Conservation (phyloP, 2,113 vertebrate genomes). For the Salvelinus fontinalis region DNA sequence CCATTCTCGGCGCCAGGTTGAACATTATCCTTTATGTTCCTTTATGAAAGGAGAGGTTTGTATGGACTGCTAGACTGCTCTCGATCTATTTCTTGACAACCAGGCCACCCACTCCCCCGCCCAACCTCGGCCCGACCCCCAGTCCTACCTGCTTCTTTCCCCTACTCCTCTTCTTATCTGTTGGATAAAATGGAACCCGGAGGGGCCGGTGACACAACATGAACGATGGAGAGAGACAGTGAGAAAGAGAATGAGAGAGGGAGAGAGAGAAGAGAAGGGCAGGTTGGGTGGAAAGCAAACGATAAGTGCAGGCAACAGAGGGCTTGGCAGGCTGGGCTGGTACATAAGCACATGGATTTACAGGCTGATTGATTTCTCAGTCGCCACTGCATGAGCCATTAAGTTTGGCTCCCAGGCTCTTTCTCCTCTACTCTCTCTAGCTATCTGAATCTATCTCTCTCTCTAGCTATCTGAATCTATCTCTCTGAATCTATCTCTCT, state of each 20-base stretch:
- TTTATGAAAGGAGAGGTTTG: too few relatives aligned
- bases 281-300: conserved; percentile 19
- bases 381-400: conserved; percentile 50
- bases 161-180: not conserved
- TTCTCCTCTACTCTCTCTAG: not conserved
- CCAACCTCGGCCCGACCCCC: not conserved
- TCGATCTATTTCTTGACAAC: not conserved
- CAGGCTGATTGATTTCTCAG: conserved; percentile 52
- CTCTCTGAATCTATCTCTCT: too few relatives aligned
- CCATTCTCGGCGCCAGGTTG: too few relatives aligned
- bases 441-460: too few relatives aligned
- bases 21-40: too few relatives aligned
- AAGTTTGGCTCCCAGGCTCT: conserved; percentile 23
- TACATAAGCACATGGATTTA: conserved; percentile 51
- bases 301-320: conserved; percentile 17
- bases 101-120: not conserved
- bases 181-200: conserved; percentile 12
- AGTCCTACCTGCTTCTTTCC: too few relatives aligned
- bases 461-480: too few relatives aligned
- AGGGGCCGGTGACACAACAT: conserved; percentile 19
- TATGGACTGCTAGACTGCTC: not conserved
- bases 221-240: conserved; percentile 30
- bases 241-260: not conserved
- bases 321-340: conserved; percentile 34
- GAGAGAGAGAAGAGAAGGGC: conserved; percentile 18